Percentiles rank a stretch among this genome's conserved stretches.
phyloP scores from a whole-genome alignment of 1,140 invertebrate genomes.

The Maconellicoccus hirsutus region DNA sequence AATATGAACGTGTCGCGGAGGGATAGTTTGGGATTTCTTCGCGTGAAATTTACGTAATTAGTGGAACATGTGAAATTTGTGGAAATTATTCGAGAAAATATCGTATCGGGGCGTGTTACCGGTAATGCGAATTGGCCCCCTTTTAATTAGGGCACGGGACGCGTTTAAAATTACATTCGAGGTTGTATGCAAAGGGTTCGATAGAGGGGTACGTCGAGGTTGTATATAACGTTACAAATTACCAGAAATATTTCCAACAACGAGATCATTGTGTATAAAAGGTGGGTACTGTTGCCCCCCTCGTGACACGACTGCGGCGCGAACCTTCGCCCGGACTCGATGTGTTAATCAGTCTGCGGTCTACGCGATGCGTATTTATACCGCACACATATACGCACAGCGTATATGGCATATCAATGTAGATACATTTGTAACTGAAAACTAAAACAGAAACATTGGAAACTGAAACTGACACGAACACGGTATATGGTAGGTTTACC shows the following conservation, averaged over 20 bases:
- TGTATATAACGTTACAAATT: not conserved
- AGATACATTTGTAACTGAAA: not conserved
- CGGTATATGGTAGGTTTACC: not conserved
- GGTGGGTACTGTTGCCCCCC: too few species aligned
- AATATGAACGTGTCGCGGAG: too few species aligned
- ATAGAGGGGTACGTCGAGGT: too few species aligned
- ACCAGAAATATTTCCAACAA: not conserved
- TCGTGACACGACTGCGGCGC: not conserved
- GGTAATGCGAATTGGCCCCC: not conserved
- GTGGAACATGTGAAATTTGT: not conserved
- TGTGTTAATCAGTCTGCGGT: slow-evolving; percentile 4
- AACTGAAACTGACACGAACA: not conserved
- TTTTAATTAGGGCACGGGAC: not conserved
- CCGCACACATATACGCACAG: too few species aligned
- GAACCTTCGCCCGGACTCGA: not conserved
- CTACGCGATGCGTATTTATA: not conserved
- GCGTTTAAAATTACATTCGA: not conserved
- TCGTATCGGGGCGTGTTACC: not conserved
- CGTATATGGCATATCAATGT: not conserved
- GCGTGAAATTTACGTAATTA: too few species aligned
- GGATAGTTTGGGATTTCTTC: too few species aligned
- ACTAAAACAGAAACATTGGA: slow-evolving; percentile 3
- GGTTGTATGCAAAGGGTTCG: too few species aligned
- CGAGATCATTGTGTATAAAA: too few species aligned
- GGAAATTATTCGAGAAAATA: not conserved